phyloP scores from a whole-genome alignment of 2,888 invertebrate genomes.

The Serrognathus titanus region DNA sequence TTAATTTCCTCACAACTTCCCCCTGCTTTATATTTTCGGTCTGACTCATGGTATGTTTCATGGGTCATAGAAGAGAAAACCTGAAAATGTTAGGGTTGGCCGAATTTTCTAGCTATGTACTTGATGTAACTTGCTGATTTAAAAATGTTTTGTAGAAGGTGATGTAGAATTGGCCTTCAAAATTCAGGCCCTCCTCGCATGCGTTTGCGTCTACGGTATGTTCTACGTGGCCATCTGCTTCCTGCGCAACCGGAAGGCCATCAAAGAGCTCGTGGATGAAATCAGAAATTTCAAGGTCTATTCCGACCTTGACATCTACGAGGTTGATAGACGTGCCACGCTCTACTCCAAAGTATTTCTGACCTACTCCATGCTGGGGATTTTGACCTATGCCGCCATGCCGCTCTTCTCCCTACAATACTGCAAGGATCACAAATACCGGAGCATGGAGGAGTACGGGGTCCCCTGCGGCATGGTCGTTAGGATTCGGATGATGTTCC shows the following conservation, averaged over 20 bases:
- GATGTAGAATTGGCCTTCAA: constrained; percentile 6
- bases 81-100: no score
- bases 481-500: constrained; percentile 27
- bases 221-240: constrained; percentile 33
- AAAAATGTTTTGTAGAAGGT: constrained; percentile 4
- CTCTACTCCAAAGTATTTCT: constrained; percentile 30
- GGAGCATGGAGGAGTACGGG: constrained; percentile 25
- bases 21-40: no score
- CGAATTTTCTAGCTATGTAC: no score
- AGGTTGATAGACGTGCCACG: constrained; percentile 26
- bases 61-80: no score
- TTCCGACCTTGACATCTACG: constrained; percentile 15
- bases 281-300: constrained; percentile 15
- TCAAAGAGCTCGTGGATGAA: constrained; percentile 15
- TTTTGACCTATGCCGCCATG: constrained; percentile 29
- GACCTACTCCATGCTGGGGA: constrained; percentile 28
- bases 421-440: constrained; percentile 22
- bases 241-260: constrained; percentile 23
- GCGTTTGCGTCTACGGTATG: constrained; percentile 32
- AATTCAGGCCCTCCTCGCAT: constrained; percentile 29
- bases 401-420: constrained; percentile 27
- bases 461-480: constrained; percentile 31
- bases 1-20: no score
- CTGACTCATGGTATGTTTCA: no score
- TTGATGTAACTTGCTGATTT: no score